Evolutionary conservation across 2,113 vertebrate genomes (phyloP).

Genomic region (Calidris pugnax): DNA sequence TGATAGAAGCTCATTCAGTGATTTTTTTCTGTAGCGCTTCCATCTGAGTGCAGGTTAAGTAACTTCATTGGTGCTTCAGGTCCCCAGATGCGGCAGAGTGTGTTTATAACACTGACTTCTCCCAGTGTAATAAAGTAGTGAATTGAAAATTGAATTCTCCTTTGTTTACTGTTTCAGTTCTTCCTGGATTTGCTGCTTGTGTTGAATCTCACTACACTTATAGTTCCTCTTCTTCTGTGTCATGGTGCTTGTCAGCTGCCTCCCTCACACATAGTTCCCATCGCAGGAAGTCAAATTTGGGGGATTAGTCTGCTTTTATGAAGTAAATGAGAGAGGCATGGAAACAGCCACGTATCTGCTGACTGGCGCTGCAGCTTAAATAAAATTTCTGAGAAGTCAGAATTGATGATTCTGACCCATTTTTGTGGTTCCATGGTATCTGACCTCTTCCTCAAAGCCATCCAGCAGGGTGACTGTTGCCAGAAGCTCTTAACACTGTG

Average conservation of each 20-base stretch:
- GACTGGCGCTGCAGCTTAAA: not conserved
- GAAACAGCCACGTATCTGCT: not conserved
- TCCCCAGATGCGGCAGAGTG: not conserved
- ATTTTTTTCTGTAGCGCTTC: not conserved
- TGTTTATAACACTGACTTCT: not conserved
- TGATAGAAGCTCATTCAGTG: not conserved
- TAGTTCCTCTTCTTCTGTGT: conserved; percentile 36
- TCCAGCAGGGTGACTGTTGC: not conserved
- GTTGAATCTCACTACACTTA: not conserved
- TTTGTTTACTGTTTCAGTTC: not conserved
- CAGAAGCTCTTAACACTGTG: not conserved
- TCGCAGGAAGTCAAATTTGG: conserved; percentile 41
- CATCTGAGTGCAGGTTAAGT: not conserved
- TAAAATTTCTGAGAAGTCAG: conserved; percentile 7
- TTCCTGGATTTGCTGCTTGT: not conserved
- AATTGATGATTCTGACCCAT: not conserved
- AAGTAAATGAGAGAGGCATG: not conserved
- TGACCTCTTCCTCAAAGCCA: not conserved
- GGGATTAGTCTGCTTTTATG: not conserved
- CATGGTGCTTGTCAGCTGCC: conserved; percentile 51
- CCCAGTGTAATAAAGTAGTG: not conserved
- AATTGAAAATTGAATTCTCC: not conserved
- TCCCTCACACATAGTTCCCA: conserved; percentile 28
- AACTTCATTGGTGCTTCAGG: not conserved
- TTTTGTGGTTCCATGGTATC: conserved; percentile 1